These are phyloP conservation scores for Arctopsyche grandis DNA, from an alignment of 1,140 invertebrate species.

Conservation along the genomic window DNA sequence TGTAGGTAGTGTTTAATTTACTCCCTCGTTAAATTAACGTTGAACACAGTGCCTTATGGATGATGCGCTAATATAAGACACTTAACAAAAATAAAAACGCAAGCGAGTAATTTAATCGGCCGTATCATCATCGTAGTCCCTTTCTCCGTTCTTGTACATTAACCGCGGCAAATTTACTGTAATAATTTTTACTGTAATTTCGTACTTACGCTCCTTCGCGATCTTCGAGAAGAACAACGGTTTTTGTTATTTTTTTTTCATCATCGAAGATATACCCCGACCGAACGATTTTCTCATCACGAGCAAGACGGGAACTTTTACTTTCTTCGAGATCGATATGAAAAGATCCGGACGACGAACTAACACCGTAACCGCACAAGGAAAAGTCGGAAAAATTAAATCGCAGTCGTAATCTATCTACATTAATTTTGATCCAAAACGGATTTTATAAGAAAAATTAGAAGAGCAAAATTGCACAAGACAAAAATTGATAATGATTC, in stretches of 20 bases:
- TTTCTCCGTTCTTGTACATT: slow-evolving; percentile 14
- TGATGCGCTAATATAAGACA: background rate
- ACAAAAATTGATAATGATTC: too few relatives aligned
- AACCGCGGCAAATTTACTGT: slow-evolving; percentile 14
- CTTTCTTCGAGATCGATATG: background rate
- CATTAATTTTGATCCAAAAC: too few relatives aligned
- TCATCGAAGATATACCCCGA: background rate
- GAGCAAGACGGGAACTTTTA: slow-evolving; percentile 10
- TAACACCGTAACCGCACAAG: too few relatives aligned
- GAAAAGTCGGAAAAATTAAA: background rate
- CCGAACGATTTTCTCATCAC: slow-evolving; percentile 7
- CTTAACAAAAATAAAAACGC: background rate
- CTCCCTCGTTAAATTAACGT: slow-evolving; percentile 16
- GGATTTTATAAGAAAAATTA: too few relatives aligned
- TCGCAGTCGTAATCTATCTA: too few relatives aligned
- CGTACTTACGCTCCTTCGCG: background rate
- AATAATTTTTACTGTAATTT: slow-evolving; percentile 28
- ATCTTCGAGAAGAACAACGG: background rate
- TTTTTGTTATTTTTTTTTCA: background rate
- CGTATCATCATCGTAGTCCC: slow-evolving; percentile 5
- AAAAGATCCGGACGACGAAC: too few relatives aligned
- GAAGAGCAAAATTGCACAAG: too few relatives aligned
- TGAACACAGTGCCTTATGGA: background rate
- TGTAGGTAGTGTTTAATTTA: slow-evolving; percentile 1
- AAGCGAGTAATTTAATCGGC: slow-evolving; percentile 3